Percentiles rank a stretch among this genome's conserved stretches.
These are phyloP conservation scores for Polydrusus tereticollis DNA, from an alignment of 2,888 invertebrate species.

Conservation along the genomic window DNA sequence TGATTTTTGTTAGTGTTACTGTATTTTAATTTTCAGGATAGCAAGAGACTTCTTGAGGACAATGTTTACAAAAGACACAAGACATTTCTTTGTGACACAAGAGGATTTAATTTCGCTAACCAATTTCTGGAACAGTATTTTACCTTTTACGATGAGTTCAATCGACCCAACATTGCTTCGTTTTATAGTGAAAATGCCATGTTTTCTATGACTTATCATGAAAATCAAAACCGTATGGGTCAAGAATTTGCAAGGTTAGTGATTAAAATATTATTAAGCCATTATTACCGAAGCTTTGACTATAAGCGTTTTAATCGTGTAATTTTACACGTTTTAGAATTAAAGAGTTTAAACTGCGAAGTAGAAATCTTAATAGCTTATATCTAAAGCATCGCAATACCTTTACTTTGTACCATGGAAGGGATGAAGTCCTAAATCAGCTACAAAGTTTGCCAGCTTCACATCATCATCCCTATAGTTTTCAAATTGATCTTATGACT, in stretches of 20 bases:
- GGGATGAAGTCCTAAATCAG: not conserved
- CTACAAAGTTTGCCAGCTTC: not conserved
- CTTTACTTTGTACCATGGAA: not conserved
- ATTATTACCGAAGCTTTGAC: too few relatives aligned
- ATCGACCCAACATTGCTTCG: constrained; percentile 32
- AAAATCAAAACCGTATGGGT: too few relatives aligned
- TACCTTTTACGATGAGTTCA: constrained; percentile 42
- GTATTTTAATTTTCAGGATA: constrained; percentile 8
- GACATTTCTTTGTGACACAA: constrained; percentile 39
- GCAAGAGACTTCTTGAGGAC: not conserved
- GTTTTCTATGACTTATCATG: constrained; percentile 36
- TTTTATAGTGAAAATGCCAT: constrained; percentile 46
- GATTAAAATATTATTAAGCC: too few relatives aligned
- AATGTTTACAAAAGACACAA: constrained; percentile 27
- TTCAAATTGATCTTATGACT: constrained; percentile 10
- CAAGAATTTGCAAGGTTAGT: too few relatives aligned
- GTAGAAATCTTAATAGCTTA: not conserved
- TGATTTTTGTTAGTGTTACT: not conserved
- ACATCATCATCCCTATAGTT: not conserved
- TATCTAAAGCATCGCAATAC: not conserved
- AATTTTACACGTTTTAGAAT: not conserved
- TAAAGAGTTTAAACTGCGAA: not conserved
- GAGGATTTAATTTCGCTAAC: constrained; percentile 41
- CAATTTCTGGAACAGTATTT: constrained; percentile 49
- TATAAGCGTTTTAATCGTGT: too few relatives aligned